These are phyloP conservation scores for Chironomus striatipennis DNA, from an alignment of 1,140 invertebrate species.

Conservation along the genomic window DNA sequence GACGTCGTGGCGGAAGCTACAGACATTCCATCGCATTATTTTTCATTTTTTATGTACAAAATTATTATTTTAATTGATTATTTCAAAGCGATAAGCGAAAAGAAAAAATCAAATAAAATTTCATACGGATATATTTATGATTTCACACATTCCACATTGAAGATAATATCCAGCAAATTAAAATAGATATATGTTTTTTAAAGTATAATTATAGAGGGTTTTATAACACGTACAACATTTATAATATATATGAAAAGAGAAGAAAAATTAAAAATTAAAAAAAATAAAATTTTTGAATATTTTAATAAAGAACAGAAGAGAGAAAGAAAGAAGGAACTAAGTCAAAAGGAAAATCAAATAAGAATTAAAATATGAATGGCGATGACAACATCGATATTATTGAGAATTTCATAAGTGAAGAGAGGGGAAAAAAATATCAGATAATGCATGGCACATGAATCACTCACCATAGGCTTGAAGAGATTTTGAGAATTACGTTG, in stretches of 20 bases:
- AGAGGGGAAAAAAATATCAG: not conserved
- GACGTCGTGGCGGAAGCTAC: constrained; percentile 70
- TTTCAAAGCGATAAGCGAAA: not conserved
- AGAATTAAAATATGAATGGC: constrained; percentile 1
- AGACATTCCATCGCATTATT: constrained; percentile 25
- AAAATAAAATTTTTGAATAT: constrained; percentile 7
- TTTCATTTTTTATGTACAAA: not conserved
- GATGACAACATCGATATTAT: constrained; percentile 18
- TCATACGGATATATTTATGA: not conserved
- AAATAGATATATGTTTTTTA: not conserved
- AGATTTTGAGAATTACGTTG: constrained; percentile 68
- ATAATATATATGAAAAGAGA: constrained; percentile 4
- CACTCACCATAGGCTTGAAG: constrained; percentile 72
- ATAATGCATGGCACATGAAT: constrained; percentile 31
- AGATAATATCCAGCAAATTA: constrained; percentile 2
- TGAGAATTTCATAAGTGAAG: not conserved
- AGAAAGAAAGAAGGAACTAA: not conserved
- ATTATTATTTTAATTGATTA: not conserved
- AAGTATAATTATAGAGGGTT: not conserved
- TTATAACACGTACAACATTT: not conserved
- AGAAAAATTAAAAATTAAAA: not conserved
- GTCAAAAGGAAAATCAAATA: not conserved
- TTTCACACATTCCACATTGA: not conserved
- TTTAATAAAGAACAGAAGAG: not conserved
- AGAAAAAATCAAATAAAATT: not conserved